A percentile compares a stretch with the other conserved stretches of the same genome.
Evolutionary conservation across 92 coral and sea anemone species (phyloP).

Genomic region (Galaxea fascicularis): DNA sequence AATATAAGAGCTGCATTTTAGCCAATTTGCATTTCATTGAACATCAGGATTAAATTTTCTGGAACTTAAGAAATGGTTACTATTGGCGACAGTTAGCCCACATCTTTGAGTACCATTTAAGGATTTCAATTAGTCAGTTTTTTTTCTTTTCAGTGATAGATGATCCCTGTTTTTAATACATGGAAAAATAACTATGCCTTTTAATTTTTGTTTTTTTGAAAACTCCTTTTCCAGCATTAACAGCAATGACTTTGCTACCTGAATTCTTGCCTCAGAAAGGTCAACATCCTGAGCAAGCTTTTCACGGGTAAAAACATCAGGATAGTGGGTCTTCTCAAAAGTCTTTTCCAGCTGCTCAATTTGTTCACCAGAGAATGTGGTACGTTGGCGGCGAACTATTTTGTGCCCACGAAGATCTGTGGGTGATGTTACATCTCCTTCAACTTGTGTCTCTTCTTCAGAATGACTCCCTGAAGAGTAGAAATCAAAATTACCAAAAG

Average conservation of each 20-base stretch:
- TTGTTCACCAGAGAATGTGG: slow-evolving; percentile 94
- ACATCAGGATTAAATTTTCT: not conserved
- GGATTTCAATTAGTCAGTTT: not conserved
- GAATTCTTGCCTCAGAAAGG: slow-evolving; percentile 98
- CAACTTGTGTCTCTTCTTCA: slow-evolving; percentile 76
- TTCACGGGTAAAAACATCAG: slow-evolving; percentile 96
- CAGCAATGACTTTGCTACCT: slow-evolving; percentile 91
- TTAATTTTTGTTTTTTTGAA: not conserved
- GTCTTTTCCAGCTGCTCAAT: slow-evolving; percentile 95
- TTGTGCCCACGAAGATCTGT: slow-evolving; percentile 74
- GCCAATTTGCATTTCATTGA: not conserved
- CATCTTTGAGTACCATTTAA: not conserved
- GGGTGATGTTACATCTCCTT: slow-evolving; percentile 75
- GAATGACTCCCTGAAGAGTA: slow-evolving; percentile 52
- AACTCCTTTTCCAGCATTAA: slow-evolving; percentile 76
- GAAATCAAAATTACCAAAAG: not conserved
- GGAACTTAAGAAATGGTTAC: not conserved
- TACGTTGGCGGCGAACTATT: slow-evolving; percentile 81
- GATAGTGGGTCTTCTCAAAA: slow-evolving; percentile 96
- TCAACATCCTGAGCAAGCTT: slow-evolving; percentile 93
- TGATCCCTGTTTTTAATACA: slow-evolving; percentile 25
- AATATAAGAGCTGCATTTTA: not conserved
- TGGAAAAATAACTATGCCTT: not conserved
- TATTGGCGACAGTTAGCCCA: not conserved
- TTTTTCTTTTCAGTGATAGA: slow-evolving; percentile 25